Conservation (phyloP, 1,140 invertebrate genomes). For the Ceratina calcarata region DNA sequence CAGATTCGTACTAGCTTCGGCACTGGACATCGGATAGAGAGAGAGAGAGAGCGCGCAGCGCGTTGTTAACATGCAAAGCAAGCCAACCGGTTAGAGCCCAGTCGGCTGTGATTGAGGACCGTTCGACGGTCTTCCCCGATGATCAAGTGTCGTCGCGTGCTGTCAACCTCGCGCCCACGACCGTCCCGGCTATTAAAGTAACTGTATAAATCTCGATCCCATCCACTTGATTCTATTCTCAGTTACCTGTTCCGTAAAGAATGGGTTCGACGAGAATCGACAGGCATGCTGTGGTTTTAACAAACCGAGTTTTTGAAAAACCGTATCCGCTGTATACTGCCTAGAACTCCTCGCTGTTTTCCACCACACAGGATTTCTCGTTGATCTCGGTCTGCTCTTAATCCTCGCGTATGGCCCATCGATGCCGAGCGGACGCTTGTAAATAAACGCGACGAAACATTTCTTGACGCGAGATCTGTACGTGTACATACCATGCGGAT, state of each 20-base stretch:
- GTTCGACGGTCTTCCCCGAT: conserved; percentile 4
- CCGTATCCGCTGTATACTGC: neutral
- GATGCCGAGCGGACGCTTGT: too few species aligned
- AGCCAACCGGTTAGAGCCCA: conserved; percentile 18
- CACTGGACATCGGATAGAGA: too few species aligned
- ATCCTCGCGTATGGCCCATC: neutral
- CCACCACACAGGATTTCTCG: neutral
- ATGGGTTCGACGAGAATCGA: neutral
- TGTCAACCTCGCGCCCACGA: conserved; percentile 9
- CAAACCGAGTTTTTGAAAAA: neutral
- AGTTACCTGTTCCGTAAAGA: neutral
- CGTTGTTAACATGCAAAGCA: neutral
- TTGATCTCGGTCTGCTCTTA: neutral
- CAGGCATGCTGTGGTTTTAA: neutral
- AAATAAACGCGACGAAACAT: too few species aligned
- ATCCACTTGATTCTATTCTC: neutral
- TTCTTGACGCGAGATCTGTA: too few species aligned
- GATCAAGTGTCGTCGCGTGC: conserved; percentile 27
- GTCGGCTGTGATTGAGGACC: conserved; percentile 21
- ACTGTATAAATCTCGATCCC: neutral
- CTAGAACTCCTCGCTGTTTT: too few species aligned
- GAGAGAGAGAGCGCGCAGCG: neutral
- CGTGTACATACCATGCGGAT: too few species aligned
- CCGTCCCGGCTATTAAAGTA: neutral
- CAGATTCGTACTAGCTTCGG: neutral